These are phyloP conservation scores for Cavia porcellus DNA, from an alignment of 2,113 vertebrate genomes.

Conservation along the genomic window DNA sequence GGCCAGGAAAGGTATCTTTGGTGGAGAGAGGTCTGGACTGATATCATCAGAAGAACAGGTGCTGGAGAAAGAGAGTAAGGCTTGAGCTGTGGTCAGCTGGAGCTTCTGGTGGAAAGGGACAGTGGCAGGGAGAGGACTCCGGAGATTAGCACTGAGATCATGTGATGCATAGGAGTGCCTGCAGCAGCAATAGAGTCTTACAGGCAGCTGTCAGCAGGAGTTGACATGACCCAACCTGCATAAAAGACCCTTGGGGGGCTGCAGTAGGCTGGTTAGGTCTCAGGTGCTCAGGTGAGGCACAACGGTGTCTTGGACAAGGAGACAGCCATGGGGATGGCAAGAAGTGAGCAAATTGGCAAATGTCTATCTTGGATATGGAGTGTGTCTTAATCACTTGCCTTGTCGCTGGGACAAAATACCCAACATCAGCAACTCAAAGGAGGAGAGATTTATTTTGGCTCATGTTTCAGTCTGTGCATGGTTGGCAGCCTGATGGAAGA, in stretches of 20 bases:
- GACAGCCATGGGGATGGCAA: neutral
- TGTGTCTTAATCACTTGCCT: neutral
- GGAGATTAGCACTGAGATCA: neutral
- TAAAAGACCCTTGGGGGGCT: neutral
- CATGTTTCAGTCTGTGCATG: neutral
- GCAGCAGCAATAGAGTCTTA: neutral
- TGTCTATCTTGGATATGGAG: neutral
- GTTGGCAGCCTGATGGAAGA: neutral
- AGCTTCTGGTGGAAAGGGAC: accelerated
- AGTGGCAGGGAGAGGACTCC: neutral
- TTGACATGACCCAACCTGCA: neutral
- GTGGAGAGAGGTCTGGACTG: neutral
- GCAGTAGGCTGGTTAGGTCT: neutral
- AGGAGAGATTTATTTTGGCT: neutral
- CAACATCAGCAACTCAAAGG: neutral
- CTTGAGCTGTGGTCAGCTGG: neutral
- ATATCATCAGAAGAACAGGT: neutral
- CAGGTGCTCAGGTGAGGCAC: neutral
- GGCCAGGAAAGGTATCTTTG: neutral
- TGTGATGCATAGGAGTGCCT: accelerated
- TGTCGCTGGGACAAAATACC: neutral
- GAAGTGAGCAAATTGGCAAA: neutral
- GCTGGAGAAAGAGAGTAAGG: neutral
- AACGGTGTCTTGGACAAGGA: neutral
- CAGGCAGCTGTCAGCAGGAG: neutral